These are phyloP conservation scores for Enteromius treurensis DNA, from an alignment of 2,797 vertebrate genomes.

Conservation along the genomic window DNA sequence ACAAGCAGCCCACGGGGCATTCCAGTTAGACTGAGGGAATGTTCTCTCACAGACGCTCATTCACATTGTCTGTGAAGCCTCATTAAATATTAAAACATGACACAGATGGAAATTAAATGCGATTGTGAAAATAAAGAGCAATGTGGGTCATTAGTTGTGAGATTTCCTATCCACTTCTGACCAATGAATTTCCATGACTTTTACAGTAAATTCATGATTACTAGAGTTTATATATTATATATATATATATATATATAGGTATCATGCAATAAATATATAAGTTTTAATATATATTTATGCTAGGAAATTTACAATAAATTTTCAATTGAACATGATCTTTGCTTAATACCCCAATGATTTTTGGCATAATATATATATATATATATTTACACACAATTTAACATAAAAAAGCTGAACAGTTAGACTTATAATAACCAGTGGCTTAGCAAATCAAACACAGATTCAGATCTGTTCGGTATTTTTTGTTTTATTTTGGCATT, in stretches of 20 bases:
- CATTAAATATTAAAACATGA: background rate
- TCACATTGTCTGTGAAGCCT: background rate
- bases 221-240: too few species aligned
- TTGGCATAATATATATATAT: too few species aligned
- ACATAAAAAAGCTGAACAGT: slow-evolving; percentile 21
- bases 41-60: slow-evolving; percentile 14
- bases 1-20: background rate
- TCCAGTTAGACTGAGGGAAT: slow-evolving; percentile 19
- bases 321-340: too few species aligned
- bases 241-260: too few species aligned
- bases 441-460: slow-evolving; percentile 55
- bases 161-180: background rate
- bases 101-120: background rate
- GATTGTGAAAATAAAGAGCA: background rate
- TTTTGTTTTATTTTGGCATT: slow-evolving; percentile 93
- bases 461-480: slow-evolving; percentile 56
- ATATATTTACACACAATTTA: too few species aligned
- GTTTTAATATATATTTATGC: too few species aligned
- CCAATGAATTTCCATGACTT: background rate
- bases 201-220: background rate
- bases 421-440: slow-evolving; percentile 17
- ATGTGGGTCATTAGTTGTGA: background rate
- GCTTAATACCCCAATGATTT: too few species aligned
- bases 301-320: too few species aligned
- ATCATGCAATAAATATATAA: too few species aligned